These are phyloP conservation scores for Lycophotia porphyrea DNA, from an alignment of 2,888 invertebrate species.

Conservation along the genomic window DNA sequence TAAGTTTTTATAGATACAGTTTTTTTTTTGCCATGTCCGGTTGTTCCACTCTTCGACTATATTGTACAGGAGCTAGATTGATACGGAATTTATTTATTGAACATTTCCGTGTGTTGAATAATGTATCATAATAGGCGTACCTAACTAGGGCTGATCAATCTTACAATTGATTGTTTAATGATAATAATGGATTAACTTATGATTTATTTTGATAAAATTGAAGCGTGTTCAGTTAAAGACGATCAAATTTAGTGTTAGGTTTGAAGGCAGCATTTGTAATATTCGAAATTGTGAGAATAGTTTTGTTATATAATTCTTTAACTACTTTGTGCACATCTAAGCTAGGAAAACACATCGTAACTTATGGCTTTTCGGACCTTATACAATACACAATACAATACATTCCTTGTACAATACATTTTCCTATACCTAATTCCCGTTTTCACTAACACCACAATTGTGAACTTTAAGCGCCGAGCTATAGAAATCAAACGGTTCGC, in stretches of 20 bases:
- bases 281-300: background rate
- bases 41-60: conserved; percentile 55
- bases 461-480: background rate
- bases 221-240: background rate
- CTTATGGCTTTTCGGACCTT: background rate
- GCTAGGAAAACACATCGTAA: background rate
- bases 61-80: conserved; percentile 28
- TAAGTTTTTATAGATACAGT: conserved; percentile 1
- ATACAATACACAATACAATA: background rate
- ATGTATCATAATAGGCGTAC: conserved; percentile 52
- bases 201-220: conserved; percentile 6
- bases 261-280: background rate
- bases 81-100: conserved; percentile 43
- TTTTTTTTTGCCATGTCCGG: conserved; percentile 63
- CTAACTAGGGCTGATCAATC: conserved; percentile 34
- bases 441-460: background rate
- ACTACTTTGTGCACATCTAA: background rate
- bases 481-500: background rate
- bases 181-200: conserved; percentile 1
- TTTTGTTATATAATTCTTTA: background rate
- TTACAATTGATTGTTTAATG: conserved; percentile 25
- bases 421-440: background rate
- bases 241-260: background rate
- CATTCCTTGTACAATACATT: background rate
- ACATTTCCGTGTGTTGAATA: conserved; percentile 58